Conservation (phyloP, 2,888 invertebrate species). For the Lampropteryx suffumata region DNA sequence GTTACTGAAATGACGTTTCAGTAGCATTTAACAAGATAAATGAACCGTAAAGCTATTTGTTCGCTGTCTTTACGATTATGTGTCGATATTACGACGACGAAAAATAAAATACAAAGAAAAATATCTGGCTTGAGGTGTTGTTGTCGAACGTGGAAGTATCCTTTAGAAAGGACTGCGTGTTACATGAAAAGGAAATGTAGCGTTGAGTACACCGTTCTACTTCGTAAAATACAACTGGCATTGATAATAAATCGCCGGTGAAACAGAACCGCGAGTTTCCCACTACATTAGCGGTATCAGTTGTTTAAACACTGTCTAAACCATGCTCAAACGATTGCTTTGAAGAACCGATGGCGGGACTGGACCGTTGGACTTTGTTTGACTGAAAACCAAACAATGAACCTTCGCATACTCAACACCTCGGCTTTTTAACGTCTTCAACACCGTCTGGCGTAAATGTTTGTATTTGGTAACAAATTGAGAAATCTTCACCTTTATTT, state of each 20-base stretch:
- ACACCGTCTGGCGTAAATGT: conserved; percentile 55
- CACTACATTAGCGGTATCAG: conserved; percentile 67
- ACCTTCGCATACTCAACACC: conserved; percentile 67
- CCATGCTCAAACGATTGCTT: conserved; percentile 52
- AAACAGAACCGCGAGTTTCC: conserved; percentile 49
- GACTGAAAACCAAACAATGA: conserved; percentile 67
- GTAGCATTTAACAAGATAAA: conserved; percentile 50
- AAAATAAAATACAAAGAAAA: conserved; percentile 13
- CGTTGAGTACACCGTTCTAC: conserved; percentile 30
- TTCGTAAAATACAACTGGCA: conserved; percentile 36
- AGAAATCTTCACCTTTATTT: conserved; percentile 56
- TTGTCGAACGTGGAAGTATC: conserved; percentile 5
- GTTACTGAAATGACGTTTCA: conserved; percentile 16
- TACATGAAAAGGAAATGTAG: conserved; percentile 30
- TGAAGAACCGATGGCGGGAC: conserved; percentile 60
- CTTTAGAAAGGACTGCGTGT: conserved; percentile 16
- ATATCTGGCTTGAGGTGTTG: conserved; percentile 3
- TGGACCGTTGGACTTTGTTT: conserved; percentile 52
- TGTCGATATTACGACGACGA: conserved; percentile 43
- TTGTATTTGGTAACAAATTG: conserved; percentile 56
- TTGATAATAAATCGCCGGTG: conserved; percentile 37
- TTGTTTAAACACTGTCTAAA: conserved; percentile 52
- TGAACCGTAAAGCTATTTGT: conserved; percentile 60
- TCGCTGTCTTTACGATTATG: conserved; percentile 55
- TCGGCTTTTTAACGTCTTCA: conserved; percentile 68